Base-by-base conservation (phyloP, 2,113 vertebrate species). In the Oreochromis spilurus region DNA sequence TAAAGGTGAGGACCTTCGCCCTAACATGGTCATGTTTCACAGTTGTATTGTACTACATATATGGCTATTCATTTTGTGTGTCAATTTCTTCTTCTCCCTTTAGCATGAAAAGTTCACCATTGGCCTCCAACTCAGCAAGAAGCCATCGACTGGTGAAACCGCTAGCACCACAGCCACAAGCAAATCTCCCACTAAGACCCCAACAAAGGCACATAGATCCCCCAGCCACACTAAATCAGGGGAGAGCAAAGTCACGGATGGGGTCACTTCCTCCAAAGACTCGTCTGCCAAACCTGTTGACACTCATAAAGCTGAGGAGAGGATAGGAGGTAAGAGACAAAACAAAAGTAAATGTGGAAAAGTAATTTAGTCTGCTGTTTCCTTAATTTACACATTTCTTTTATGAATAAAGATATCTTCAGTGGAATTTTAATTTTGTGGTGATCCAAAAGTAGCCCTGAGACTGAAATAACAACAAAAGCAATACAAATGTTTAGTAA, bases 41-140 rank as follows among this genome's bases (percentile, higher is more conserved):
- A 53, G 2, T n/a, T 62, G 1, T 70, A 12, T 62, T 55, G 0
- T 40, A 57, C 9, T 12, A 43, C 21, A 53, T 19, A 40, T 36
- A 11, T 86, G 7, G n/a, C 13, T n/a, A 6, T 10, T 24, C 24
- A 52, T 3, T 79, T 14, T 19, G 13, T 62, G 19, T 52, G 75
- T 75, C 43, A 13, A 7, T 82, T 55, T 87, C 38, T 21, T 58
- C 3, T 62, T 75, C 13, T 89, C n/a, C 38, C 3, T 88, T n/a
- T 91, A 99, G 99, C 99, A 99, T 94, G 99, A 99, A 93, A 99
- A 99, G 95, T 99, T 99, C 95, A 98, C 98, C 89, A 99, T 98
- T 87, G 98, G 99, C 83, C 97, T 99, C 81, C 98, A 99, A 16
- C 96, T 99, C 90, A 97, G 97, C 89, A 97, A 98, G 87, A 99